Base-by-base conservation (phyloP, 2,888 invertebrate genomes). In the Ophion costatus region DNA sequence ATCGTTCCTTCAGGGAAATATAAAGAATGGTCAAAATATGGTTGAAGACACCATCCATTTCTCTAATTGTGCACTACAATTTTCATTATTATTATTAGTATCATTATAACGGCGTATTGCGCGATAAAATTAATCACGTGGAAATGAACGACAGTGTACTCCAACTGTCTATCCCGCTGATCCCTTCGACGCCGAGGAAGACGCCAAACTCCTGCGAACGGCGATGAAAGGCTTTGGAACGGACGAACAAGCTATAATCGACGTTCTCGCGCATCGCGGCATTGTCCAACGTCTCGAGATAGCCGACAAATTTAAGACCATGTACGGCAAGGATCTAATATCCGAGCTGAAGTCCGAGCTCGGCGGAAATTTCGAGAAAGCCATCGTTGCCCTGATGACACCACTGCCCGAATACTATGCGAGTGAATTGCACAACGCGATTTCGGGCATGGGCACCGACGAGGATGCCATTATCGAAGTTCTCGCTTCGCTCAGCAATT, bases 171-270 rank as follows among this genome's bases (percentile, higher is more conserved):
- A 96, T 57, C 96, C 97, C 9, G 96, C 95, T n/a, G 95, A 96
- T 87, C 96, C 96, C 0, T 98, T 98, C 94, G 96, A 98, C 91
- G 95, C 98, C 5, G 95, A 96, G 45, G 95, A 95, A 11, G 98
- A 98, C 95, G 98, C 98, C 0, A 96, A 96, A 88, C 94, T 96
- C 1, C 95, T 98, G 33, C 95, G 98, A n/a, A 97, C 97, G 90
- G 98, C 98, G 0, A 98, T 98, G 98, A 98, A 98, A 94, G 98
- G 98, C 74, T 96, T 97, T 89, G 98, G 98, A 51, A 98, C 98
- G 0, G 98, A 99, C 92, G 98, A 99, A 93, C 97, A 97, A 91
- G 95, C 97, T 0, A 97, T 99, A 89, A 98, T 98, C 82, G 96
- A 97, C 89, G 96, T 99, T 14, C 94, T 99, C 69, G 96, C 97